Conservation (phyloP, 2,113 vertebrate species). For the Daboia siamensis region DNA sequence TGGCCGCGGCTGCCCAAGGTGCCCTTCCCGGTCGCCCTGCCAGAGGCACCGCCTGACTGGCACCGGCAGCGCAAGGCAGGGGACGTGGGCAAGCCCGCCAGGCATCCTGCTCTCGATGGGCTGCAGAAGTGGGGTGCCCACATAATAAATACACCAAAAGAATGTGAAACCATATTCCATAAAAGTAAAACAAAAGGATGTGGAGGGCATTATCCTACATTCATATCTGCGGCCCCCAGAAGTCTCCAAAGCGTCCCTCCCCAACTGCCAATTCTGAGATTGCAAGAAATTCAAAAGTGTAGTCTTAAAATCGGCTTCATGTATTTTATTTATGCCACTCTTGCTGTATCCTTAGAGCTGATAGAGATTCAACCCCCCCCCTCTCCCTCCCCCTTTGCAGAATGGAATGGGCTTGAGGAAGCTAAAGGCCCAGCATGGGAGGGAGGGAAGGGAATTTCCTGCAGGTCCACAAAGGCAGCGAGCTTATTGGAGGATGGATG, state of each 20-base stretch:
- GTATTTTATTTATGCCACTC: not conserved
- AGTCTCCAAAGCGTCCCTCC: no score
- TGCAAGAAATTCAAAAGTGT: no score
- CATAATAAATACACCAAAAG: not conserved
- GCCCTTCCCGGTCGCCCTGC: no score
- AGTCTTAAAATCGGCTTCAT: not conserved
- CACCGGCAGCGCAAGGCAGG: not conserved
- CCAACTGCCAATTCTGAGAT: no score
- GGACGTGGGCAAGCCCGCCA: not conserved
- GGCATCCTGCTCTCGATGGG: not conserved
- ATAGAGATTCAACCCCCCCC: not conserved
- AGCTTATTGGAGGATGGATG: no score
- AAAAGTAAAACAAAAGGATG: not conserved
- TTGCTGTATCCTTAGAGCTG: not conserved
- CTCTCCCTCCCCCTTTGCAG: no score
- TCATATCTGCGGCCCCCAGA: not conserved
- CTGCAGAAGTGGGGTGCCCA: not conserved
- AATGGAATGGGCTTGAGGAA: not conserved
- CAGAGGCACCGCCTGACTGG: not conserved
- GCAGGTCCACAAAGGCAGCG: no score
- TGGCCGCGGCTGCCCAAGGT: no score
- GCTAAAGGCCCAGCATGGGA: not conserved
- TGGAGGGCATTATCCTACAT: not conserved
- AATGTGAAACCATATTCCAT: not conserved
- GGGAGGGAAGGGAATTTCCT: no score